A percentile compares a stretch with the other conserved stretches of the same genome.
Evolutionary conservation across 2,113 vertebrate species (phyloP).

Genomic region (Hemichromis elongatus): DNA sequence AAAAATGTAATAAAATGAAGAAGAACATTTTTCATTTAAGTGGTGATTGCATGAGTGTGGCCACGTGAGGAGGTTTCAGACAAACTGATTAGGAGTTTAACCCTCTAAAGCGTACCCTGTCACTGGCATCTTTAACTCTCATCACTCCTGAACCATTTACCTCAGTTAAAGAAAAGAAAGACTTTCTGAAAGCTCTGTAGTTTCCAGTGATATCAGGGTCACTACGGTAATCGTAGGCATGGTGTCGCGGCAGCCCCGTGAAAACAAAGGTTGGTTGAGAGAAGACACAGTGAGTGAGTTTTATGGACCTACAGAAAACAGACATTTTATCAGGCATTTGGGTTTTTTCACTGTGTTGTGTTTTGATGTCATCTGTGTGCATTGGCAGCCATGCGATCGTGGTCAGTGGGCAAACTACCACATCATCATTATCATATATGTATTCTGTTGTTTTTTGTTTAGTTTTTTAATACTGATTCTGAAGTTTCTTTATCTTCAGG

Average conservation of each 20-base stretch:
- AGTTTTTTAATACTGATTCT: neutral
- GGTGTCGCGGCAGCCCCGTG: fast-evolving
- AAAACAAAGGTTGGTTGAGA: neutral
- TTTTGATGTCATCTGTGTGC: neutral
- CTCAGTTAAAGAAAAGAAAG: neutral
- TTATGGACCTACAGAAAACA: neutral
- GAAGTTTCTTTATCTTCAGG: fast-evolving
- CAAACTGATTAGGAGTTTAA: neutral
- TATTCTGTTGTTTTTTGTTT: fast-evolving
- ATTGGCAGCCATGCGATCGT: neutral
- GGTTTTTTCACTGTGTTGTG: neutral
- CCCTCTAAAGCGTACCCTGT: fast-evolving
- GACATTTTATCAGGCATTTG: neutral
- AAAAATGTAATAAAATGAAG: fast-evolving
- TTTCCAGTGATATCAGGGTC: neutral
- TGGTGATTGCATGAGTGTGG: neutral
- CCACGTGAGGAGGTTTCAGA: neutral
- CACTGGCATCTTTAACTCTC: neutral
- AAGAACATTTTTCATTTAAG: fast-evolving
- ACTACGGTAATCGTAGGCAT: neutral
- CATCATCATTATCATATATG: neutral
- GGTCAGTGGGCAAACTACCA: fast-evolving
- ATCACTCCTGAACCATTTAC: fast-evolving
- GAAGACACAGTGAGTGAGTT: neutral
- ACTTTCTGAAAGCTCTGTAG: fast-evolving